Percentiles rank a stretch among this genome's conserved stretches.
Conservation (phyloP, 2,888 invertebrate genomes). For the Druceiella hillmani region DNA sequence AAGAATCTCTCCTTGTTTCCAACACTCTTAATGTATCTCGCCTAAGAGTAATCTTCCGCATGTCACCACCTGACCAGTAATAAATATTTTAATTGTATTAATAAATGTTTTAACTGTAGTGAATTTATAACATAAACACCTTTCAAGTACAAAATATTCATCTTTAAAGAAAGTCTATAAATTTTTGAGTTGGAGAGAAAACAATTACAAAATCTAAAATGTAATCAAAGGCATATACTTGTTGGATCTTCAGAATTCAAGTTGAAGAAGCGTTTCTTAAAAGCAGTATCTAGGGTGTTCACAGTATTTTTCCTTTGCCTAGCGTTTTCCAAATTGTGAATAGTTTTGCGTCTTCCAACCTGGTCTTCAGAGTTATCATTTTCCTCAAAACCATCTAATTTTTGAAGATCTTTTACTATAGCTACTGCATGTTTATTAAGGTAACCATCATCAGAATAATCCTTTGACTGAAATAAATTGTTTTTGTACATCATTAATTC, state of each 20-base stretch:
- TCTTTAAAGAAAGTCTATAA: constrained; percentile 2
- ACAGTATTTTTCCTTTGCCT: constrained; percentile 75
- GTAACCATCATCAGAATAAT: constrained; percentile 75
- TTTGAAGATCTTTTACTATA: constrained; percentile 83
- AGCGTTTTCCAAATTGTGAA: constrained; percentile 83
- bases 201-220: too few relatives aligned
- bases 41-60: constrained; percentile 66
- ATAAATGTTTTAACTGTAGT: too few relatives aligned
- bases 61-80: constrained; percentile 59
- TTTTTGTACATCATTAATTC: too few relatives aligned
- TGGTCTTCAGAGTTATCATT: constrained; percentile 73
- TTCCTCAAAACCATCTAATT: constrained; percentile 75
- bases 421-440: constrained; percentile 86
- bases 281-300: constrained; percentile 89
- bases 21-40: constrained; percentile 78
- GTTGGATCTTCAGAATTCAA: constrained; percentile 63
- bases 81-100: too few relatives aligned
- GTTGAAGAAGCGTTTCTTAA: constrained; percentile 82
- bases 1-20: constrained; percentile 76
- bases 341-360: constrained; percentile 74
- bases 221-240: constrained; percentile 26
- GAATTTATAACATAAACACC: too few relatives aligned
- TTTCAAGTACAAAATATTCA: too few relatives aligned
- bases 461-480: constrained; percentile 69
- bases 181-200: too few relatives aligned